Base-by-base conservation (phyloP, 2,113 vertebrate species). In the Glaucomys volans region DNA sequence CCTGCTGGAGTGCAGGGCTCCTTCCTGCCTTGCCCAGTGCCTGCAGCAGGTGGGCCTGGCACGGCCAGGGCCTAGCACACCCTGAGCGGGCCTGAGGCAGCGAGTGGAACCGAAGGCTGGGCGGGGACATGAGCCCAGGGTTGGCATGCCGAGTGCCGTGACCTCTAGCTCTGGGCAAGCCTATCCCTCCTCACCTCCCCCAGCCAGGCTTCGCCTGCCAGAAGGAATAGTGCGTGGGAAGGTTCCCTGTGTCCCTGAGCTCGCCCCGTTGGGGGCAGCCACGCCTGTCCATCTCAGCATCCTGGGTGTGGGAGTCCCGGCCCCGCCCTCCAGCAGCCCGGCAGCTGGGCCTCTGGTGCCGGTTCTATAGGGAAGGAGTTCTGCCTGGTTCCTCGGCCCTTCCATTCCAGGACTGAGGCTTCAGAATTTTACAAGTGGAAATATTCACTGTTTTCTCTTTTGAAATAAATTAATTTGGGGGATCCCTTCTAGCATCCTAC, bases 241-340 rank as follows among this genome's bases (percentile, higher is more conserved):
- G 4, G 24, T 12, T 62, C 26, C 17, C 44, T 24, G 2, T 50
- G 57, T n/a, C 77, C 82, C 24, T 47, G 44, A 44, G 7, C 71
- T 11, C 2, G 20, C 26, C 5, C 24, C 32, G 0, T n/a, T 20
- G 44, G 12, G 16, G 11, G 52, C 18, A 35, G 42, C 4, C 1
- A 18, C 64, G 20, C 52, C 72, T 50, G 14, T 24, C 26, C 32
- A 11, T 5, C n/a, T 52, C 40, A 28, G 40, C 24, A 32, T 59
- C 28, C 24, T 57, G 54, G 54, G 54, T 57, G 54, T 57, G 54
- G 54, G 54, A 57, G 54, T 22, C 20, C 5, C 0, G 62, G 62
- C 24, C 10, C 62, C 24, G 20, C 7, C 59, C 8, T 26, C 59
- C 62, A 28, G 28, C 62, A 28, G 62, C 10, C 26, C 30, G 30